Base-by-base conservation (phyloP, 1,140 invertebrate genomes). In the Doryteuthis pealeii region DNA sequence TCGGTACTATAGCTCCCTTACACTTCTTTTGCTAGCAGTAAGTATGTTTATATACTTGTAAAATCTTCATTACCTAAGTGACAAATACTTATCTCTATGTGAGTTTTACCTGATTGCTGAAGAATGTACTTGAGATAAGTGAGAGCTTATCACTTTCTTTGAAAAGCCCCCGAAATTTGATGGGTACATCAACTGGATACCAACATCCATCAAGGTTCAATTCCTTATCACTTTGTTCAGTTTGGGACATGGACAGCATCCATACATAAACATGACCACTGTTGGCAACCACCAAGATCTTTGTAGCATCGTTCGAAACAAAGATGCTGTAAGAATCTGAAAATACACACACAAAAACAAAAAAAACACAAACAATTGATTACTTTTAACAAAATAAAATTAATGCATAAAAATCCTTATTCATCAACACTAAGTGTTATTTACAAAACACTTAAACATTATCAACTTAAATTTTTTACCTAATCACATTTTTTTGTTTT, bases 291-390 rank as follows among this genome's bases (percentile, higher is more conserved):
- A 68, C 30, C 66, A 68, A 33, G n/a, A 68, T 68, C 12, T 68
- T 68, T 32, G 66, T 68, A 22, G 66, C 28, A 33, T 68, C 66
- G 30, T 68, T 30, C 6, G 66, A 68, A 8, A 68, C 2, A 32
- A 30, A 68, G 30, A 68, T 31, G 32, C 28, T 32, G 66, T 22
- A 35, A 62, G 58, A 65, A 74, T 65, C 45, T 45, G 28, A 72
- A 72, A 45, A 54, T 40, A 40, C 35, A 40, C 3, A 71, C n/a
- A 43, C n/a, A 66, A n/a, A n/a, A n/a, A n/a, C n/a, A n/a, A n/a
- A n/a, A n/a, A n/a, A n/a, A 72, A 72, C 4, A 75, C 15, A 49
- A 33, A 40, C 35, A 40, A 40, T 5, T 40, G 35, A 5, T 40
- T 10, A 40, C 10, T 40, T 35, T 15, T 74, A 32, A 18, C 14